Evolutionary conservation across 2,113 vertebrate species (phyloP).

Genomic region (Triplophysa dalaica): DNA sequence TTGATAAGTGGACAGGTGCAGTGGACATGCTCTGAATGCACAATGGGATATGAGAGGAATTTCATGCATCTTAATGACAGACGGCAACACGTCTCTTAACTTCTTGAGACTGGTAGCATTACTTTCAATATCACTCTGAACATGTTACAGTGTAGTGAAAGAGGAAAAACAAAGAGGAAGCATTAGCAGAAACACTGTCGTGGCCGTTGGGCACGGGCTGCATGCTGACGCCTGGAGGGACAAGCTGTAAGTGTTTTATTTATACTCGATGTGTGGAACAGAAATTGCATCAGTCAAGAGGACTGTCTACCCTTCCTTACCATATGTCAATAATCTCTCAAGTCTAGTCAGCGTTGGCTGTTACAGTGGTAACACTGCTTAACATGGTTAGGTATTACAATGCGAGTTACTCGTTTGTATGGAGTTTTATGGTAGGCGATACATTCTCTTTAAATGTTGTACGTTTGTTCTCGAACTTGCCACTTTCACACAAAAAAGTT

Average conservation of each 20-base stretch:
- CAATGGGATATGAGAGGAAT: conserved; percentile 6
- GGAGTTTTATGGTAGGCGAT: too few relatives aligned
- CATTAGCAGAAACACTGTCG: background rate
- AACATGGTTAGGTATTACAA: too few relatives aligned
- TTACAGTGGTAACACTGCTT: too few relatives aligned
- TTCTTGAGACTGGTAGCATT: background rate
- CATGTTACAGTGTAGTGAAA: conserved; percentile 28
- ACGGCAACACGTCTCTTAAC: conserved; percentile 9
- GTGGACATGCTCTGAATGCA: conserved; percentile 25
- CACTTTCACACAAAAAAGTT: too few relatives aligned
- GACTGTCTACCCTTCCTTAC: background rate
- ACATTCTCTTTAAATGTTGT: too few relatives aligned
- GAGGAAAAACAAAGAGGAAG: conserved; percentile 25
- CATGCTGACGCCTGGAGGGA: conserved; percentile 1
- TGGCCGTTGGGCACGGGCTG: background rate
- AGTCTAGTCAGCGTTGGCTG: background rate
- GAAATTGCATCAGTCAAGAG: conserved; percentile 3
- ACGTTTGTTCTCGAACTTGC: too few relatives aligned
- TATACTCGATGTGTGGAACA: background rate
- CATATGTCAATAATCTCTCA: background rate
- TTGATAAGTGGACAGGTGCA: conserved; percentile 46
- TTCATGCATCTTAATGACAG: conserved; percentile 35
- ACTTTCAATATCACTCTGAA: background rate
- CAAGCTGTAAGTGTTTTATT: conserved; percentile 11
- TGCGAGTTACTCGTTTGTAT: too few relatives aligned